A percentile compares a stretch with the other conserved stretches of the same genome.
These are phyloP conservation scores for Ammospiza nelsoni DNA, from an alignment of 2,113 vertebrate species.

Conservation along the genomic window DNA sequence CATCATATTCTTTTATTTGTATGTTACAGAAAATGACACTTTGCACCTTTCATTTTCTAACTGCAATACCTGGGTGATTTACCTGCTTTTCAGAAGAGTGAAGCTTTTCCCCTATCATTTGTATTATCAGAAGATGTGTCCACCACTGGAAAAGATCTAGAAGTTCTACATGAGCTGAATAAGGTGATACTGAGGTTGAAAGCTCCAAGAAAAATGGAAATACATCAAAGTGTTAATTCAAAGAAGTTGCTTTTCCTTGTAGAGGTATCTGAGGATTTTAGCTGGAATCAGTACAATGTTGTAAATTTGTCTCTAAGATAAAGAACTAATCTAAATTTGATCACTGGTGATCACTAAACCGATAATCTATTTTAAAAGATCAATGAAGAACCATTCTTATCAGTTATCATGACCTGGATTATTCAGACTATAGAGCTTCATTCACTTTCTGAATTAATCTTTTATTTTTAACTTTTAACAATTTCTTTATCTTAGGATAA, in stretches of 20 bases:
- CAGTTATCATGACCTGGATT: neutral
- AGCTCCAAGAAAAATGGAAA: neutral
- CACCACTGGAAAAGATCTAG: neutral
- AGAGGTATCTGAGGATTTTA: neutral
- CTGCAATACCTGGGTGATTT: neutral
- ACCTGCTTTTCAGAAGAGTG: neutral
- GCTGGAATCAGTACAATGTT: neutral
- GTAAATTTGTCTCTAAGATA: neutral
- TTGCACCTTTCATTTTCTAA: neutral
- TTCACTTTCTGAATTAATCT: neutral
- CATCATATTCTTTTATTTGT: neutral
- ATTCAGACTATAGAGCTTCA: neutral
- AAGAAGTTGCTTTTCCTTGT: neutral
- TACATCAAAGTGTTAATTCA: neutral
- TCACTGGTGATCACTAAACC: neutral
- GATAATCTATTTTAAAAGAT: neutral
- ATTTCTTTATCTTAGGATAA: neutral
- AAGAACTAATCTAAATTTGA: slow-evolving; percentile 4
- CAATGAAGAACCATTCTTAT: neutral
- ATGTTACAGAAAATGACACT: neutral
- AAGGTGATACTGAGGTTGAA: neutral
- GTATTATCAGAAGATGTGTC: neutral
- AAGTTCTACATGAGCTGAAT: neutral
- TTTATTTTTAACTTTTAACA: neutral
- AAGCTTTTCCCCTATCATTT: neutral